Base-by-base conservation (phyloP, 2,888 invertebrate species). In the Drosophila mettleri region DNA sequence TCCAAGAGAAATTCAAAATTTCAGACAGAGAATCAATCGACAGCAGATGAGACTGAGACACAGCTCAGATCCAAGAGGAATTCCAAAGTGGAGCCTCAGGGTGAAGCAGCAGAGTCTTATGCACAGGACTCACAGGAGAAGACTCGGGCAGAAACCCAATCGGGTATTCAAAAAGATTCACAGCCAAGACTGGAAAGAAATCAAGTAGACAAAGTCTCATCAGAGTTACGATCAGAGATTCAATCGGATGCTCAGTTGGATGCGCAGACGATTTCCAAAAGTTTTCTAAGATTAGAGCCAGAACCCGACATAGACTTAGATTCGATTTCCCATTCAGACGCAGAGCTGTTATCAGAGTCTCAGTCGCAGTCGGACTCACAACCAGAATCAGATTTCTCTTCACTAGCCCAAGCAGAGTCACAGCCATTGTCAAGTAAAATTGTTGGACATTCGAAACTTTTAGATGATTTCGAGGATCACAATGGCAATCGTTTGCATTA, bases 401-500 rank as follows among this genome's bases (percentile, higher is more conserved):
- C 51, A 10, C 10, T 18, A 5, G 6, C 16, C n/a, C n/a, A 27
- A 18, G 7, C 24, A 24, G 22, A 12, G 10, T 12, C 9, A 2
- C 27, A 18, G 51, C 16, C 31, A 31, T 14, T 12, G 31, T 5
- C 20, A 12, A 68, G 16, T 43, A 7, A 16, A 1, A 12, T 3
- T 3, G 16, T 18, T 3, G 12, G 66, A 0, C 43, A 10, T 10
- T 31, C 31, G 0, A 68, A 46, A 8, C 12, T 58, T 8, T 5
- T 77, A 6, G 82, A 84, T 14, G 76, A 72, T 0, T 70, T 74
- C 7, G 82, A 77, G 29, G 88, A 90, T 68, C 80, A 88, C 34
- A 80, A 78, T 52, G 84, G 77, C 5, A 88, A 87, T 58, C 70
- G 68, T 1, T 55, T 63, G 14, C 29, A 18, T 3, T 54, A 69